Base-by-base conservation (phyloP, 2,113 vertebrate species). In the Corythaeola cristata region DNA sequence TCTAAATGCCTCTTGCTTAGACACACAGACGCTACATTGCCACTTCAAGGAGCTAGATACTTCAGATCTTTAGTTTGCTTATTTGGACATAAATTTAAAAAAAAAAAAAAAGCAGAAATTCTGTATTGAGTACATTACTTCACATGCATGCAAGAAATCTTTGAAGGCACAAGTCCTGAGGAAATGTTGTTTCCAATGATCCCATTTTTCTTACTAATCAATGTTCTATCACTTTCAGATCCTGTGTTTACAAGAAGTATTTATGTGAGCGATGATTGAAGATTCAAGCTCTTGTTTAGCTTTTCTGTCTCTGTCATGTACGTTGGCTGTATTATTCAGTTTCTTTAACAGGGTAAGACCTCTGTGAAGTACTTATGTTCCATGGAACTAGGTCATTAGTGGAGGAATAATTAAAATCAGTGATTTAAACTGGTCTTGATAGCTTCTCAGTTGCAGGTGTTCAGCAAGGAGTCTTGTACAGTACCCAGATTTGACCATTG, bases 181-280 rank as follows among this genome's bases (percentile, higher is more conserved):
- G 32, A 82, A 78, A 33, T 4, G 13, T 45, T 22, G 6, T 73
- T 81, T 39, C 4, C 39, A 30, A 2, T 5, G 26, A 27, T 56
- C 2, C 4, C 5, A 18, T 76, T 80, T 83, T 5, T 85, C 6
- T 44, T 33, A 9, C 5, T 80, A 45, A 68, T 82, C 32, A 20
- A 32, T 15, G 2, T 27, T 62, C 15, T 49, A 4, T 45, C 7
- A 16, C 41, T 67, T 88, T 59, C 32, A 39, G n/a, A 50, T 56
- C 13, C 33, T 67, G 13, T 2, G 0, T 55, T 66, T 59, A 33
- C 8, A 3, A 6, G 6, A 30, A 35, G 7, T 0, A 0, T 41
- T 60, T 20, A 11, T 49, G n/a, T 53, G 41, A 64, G 14, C 12
- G 27, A 44, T 39, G 41, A n/a, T 3, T 37, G 64, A 88, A 67